Percentiles rank a stretch among this genome's conserved stretches.
These are phyloP conservation scores for Chromobotia macracanthus DNA, from an alignment of 2,797 vertebrate species.

Conservation along the genomic window DNA sequence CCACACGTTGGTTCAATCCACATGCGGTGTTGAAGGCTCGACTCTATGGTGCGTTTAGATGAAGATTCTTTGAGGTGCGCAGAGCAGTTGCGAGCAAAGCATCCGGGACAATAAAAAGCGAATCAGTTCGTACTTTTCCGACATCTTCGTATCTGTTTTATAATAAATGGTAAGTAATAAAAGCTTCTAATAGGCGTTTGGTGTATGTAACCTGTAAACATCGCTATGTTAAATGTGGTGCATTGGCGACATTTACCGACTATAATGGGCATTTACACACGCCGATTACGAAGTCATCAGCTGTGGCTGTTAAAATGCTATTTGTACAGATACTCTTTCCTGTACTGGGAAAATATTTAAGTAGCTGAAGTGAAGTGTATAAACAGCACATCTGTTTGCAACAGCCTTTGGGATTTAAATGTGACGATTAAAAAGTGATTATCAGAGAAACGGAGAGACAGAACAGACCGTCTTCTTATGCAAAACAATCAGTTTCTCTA, in stretches of 20 bases:
- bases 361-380: slow-evolving; percentile 2
- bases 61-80: slow-evolving; percentile 33
- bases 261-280: background rate
- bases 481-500: background rate
- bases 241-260: slow-evolving; percentile 17
- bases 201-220: slow-evolving; percentile 6
- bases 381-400: background rate
- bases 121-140: slow-evolving; percentile 10
- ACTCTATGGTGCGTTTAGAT: slow-evolving; percentile 13
- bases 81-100: background rate
- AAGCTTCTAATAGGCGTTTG: background rate
- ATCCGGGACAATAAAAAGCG: background rate
- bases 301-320: background rate
- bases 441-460: background rate
- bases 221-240: slow-evolving; percentile 25
- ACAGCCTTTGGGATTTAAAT: slow-evolving; percentile 25
- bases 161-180: slow-evolving; percentile 24
- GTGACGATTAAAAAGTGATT: slow-evolving; percentile 10
- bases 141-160: slow-evolving; percentile 15
- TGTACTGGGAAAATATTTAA: background rate
- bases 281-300: too few species aligned
- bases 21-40: slow-evolving; percentile 32
- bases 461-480: background rate
- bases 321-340: background rate
- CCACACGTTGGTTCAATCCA: slow-evolving; percentile 45